Evolutionary conservation across 2,888 invertebrate species (phyloP).

Genomic region (Drosophila macrospina): DNA sequence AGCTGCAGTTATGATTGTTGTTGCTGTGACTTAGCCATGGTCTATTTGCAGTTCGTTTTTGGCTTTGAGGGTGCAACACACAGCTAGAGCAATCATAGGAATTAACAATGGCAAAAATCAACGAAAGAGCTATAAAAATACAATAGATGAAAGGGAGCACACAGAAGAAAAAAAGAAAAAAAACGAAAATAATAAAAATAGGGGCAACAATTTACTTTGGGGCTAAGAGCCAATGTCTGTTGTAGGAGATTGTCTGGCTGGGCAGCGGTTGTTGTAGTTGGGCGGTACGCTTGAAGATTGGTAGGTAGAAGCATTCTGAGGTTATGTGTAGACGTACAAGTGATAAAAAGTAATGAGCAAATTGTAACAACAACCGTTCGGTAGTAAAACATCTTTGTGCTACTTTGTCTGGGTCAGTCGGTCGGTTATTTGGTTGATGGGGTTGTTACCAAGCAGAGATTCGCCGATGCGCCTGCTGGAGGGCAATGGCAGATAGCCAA

Average conservation of each 20-base stretch:
- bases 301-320: slow-evolving; percentile 9
- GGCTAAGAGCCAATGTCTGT: slow-evolving; percentile 63
- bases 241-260: slow-evolving; percentile 20
- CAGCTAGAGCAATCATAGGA: slow-evolving; percentile 49
- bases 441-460: slow-evolving; percentile 51
- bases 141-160: slow-evolving; percentile 43
- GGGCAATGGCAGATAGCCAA: slow-evolving; percentile 38
- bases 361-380: slow-evolving; percentile 69
- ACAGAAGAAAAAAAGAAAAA: slow-evolving; percentile 7
- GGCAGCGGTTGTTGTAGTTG: too few relatives aligned
- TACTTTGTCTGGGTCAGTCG: slow-evolving; percentile 79
- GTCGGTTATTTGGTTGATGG: slow-evolving; percentile 57
- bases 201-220: slow-evolving; percentile 74
- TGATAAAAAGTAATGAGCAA: slow-evolving; percentile 82
- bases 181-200: slow-evolving; percentile 33
- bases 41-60: slow-evolving; percentile 57
- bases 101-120: slow-evolving; percentile 70
- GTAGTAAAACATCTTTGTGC: slow-evolving; percentile 77
- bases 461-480: slow-evolving; percentile 43
- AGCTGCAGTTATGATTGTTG: slow-evolving; percentile 10
- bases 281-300: too few relatives aligned
- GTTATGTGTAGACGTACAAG: slow-evolving; percentile 48
- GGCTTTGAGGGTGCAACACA: slow-evolving; percentile 40
- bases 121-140: slow-evolving; percentile 62
- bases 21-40: slow-evolving; percentile 30